phyloP scores from a whole-genome alignment of 1,140 invertebrate genomes.

The Mesaphorura yosii region DNA sequence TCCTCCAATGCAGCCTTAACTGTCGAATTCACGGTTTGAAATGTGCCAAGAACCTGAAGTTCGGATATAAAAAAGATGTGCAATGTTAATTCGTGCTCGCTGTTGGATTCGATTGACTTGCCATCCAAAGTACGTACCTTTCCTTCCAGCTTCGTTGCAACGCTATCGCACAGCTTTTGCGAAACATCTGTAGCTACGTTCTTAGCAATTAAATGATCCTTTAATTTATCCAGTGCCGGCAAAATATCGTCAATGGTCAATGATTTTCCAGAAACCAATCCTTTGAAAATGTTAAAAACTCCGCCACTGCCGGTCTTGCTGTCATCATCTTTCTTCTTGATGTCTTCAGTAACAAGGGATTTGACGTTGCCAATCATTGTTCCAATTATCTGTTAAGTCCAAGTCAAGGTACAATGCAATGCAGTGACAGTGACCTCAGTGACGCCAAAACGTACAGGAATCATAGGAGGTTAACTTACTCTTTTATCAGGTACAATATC shows the following conservation, averaged over 20 bases:
- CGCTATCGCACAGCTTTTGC: slow-evolving; percentile 86
- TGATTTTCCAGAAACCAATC: slow-evolving; percentile 70
- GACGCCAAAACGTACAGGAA: background rate
- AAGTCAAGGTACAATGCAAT: slow-evolving; percentile 1
- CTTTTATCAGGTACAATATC: slow-evolving; percentile 21
- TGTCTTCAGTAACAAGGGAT: background rate
- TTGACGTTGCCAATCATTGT: slow-evolving; percentile 65
- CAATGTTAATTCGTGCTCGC: background rate
- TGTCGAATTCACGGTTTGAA: slow-evolving; percentile 73
- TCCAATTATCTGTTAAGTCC: slow-evolving; percentile 55
- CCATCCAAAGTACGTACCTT: slow-evolving; percentile 48
- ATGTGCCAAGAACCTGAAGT: slow-evolving; percentile 63
- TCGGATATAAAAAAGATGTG: slow-evolving; percentile 3
- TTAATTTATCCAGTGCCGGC: slow-evolving; percentile 85
- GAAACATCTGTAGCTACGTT: slow-evolving; percentile 97
- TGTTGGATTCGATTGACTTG: background rate
- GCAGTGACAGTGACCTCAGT: background rate
- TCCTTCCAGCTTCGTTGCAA: slow-evolving; percentile 82
- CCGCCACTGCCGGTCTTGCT: slow-evolving; percentile 37
- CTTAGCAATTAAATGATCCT: slow-evolving; percentile 90
- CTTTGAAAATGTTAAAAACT: slow-evolving; percentile 39
- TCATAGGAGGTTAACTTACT: slow-evolving; percentile 12
- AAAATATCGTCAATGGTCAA: slow-evolving; percentile 60
- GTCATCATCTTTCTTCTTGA: slow-evolving; percentile 47
- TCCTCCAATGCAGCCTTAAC: slow-evolving; percentile 71